phyloP scores from a whole-genome alignment of 2,888 invertebrate species.

The Sinotaia quadrata region DNA sequence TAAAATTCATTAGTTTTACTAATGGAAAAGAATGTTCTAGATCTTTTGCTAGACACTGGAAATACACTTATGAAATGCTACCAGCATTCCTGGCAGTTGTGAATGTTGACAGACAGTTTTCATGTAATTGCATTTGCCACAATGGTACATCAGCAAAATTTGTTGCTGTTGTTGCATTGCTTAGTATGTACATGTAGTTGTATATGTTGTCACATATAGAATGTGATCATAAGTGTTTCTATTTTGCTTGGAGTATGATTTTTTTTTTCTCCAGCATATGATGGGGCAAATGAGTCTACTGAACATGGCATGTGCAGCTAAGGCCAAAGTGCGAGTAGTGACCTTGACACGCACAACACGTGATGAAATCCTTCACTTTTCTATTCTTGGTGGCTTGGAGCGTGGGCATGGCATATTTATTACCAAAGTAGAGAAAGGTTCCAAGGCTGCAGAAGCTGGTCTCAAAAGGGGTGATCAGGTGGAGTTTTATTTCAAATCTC shows the following conservation, averaged over 20 bases:
- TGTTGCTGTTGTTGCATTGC: neutral
- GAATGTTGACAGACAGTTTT: no score
- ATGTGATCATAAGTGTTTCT: neutral
- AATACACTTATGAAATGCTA: no score
- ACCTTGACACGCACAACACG: conserved; percentile 92
- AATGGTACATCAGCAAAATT: neutral
- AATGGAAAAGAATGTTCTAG: no score
- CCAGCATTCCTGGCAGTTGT: no score
- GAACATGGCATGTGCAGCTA: conserved; percentile 97
- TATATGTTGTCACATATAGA: neutral
- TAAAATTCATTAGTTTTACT: no score
- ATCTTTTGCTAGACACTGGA: no score
- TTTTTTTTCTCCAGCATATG: conserved; percentile 77
- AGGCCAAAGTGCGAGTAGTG: conserved; percentile 92
- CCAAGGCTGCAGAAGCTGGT: conserved; percentile 96
- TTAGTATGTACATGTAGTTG: neutral
- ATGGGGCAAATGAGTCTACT: conserved; percentile 78
- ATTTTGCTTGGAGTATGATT: no score
- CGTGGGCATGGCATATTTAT: conserved; percentile 94
- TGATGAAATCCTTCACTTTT: conserved; percentile 92
- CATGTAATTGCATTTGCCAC: no score
- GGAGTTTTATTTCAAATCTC: neutral
- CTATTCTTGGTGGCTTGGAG: conserved; percentile 94
- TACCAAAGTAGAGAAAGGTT: conserved; percentile 91
- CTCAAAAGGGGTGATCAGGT: conserved; percentile 95